Evolutionary conservation across 2,113 vertebrate species (phyloP).

Genomic region (Protobothrops mucrosquamatus): DNA sequence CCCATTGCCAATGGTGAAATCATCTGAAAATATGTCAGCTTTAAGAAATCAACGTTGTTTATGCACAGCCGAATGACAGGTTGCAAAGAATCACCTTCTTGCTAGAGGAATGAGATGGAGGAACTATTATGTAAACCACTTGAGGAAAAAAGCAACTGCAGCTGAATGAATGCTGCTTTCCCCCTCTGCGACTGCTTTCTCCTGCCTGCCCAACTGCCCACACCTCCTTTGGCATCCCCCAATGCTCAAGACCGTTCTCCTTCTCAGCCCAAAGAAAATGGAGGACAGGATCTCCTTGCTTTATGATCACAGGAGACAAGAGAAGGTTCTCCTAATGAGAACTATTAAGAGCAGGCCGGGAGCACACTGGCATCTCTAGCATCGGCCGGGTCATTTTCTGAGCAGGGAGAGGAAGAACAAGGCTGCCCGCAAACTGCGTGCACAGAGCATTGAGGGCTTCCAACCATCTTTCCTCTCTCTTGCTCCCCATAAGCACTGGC

Average conservation of each 20-base stretch:
- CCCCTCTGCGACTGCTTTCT: background rate
- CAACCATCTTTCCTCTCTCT: too few species aligned
- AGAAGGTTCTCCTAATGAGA: background rate
- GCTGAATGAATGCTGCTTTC: background rate
- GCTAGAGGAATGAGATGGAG: background rate
- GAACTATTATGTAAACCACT: too few species aligned
- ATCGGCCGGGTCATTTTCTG: background rate
- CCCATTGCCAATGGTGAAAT: background rate
- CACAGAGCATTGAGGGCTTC: background rate
- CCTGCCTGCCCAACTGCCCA: background rate
- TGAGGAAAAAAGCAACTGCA: background rate
- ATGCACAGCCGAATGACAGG: accelerated
- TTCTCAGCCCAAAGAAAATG: background rate
- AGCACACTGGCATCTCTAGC: background rate
- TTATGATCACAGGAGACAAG: background rate
- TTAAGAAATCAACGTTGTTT: background rate
- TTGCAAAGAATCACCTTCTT: background rate
- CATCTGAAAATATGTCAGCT: background rate
- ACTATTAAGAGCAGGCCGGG: background rate
- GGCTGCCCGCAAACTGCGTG: background rate
- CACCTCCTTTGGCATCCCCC: background rate
- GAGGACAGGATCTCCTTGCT: background rate
- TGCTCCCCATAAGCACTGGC: accelerated
- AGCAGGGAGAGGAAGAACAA: background rate
- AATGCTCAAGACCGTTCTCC: background rate